phyloP scores from a whole-genome alignment of 2,888 invertebrate species.

The Aphidius colemani region DNA sequence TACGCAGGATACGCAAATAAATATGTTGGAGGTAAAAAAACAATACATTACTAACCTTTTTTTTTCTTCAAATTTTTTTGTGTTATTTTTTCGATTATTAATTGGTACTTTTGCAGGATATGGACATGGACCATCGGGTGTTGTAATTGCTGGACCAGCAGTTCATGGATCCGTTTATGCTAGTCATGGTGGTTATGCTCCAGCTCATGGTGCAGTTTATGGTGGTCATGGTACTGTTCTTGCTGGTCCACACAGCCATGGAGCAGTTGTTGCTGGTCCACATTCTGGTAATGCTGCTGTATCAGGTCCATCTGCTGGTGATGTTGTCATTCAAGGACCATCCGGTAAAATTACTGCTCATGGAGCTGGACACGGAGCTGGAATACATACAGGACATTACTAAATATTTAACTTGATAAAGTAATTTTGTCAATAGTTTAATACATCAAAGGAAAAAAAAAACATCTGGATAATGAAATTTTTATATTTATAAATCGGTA shows the following conservation, averaged over 20 bases:
- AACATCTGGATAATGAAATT: conserved; percentile 2
- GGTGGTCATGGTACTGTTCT: conserved; percentile 47
- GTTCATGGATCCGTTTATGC: conserved; percentile 44
- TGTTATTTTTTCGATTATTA: too few relatives aligned
- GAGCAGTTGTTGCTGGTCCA: conserved; percentile 52
- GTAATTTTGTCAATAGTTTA: neutral
- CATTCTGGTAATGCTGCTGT: conserved; percentile 53
- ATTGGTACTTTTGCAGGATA: conserved; percentile 31
- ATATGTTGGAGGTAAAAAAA: too few relatives aligned
- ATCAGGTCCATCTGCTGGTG: conserved; percentile 52
- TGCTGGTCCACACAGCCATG: conserved; percentile 51
- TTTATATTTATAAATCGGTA: conserved; percentile 11
- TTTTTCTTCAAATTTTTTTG: too few relatives aligned
- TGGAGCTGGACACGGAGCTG: conserved; percentile 53
- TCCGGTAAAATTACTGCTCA: conserved; percentile 56
- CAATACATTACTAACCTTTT: too few relatives aligned
- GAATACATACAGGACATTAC: conserved; percentile 46
- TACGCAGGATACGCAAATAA: conserved; percentile 23
- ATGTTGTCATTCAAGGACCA: conserved; percentile 55
- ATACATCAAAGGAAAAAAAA: conserved; percentile 8
- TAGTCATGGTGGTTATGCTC: conserved; percentile 40
- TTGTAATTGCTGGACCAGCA: conserved; percentile 39
- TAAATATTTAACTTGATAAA: conserved; percentile 30
- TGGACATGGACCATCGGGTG: conserved; percentile 40
- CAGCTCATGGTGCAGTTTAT: conserved; percentile 36